Base-by-base conservation (phyloP, 2,113 vertebrate species). In the Cisticola juncidis region DNA sequence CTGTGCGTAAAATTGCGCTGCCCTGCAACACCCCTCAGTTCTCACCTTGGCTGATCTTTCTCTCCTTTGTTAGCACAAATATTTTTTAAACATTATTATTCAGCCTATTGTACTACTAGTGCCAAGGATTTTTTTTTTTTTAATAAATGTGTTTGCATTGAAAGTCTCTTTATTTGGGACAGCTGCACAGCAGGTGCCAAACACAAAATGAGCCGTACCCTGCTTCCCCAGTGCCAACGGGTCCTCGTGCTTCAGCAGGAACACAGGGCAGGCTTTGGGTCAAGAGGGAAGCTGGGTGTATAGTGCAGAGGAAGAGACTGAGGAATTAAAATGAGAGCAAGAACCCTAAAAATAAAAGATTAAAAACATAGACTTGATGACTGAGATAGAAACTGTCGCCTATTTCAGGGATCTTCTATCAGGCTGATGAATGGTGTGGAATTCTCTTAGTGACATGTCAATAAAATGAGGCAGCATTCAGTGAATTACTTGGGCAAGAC, bases 291-390 rank as follows among this genome's bases (percentile, higher is more conserved):
- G 13, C 36, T 61, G 54, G 16, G 38, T 35, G 9, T 9, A 3
- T 4, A 45, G 24, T 3, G 14, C 23, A 65, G 53, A 92, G n/a
- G 81, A 69, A 90, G 38, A 21, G 1, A 40, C 15, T 2, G 3
- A 20, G 42, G 38, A 83, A 54, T 47, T 66, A 15, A 71, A 58
- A 69, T 9, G 33, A 80, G 66, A 53, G 53, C 47, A 85, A 74
- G 56, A 91, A 47, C 47, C 44, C 70, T 90, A 65, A 91, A 95
- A 81, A 81, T 71, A 89, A 84, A 81, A 50, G 47, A 58, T 56
- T 64, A 40, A 89, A 81, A 92, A 2, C 47, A 47, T 57, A 48
- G 73, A 57, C 48, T 61, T 68, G 48, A 48, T 79, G 61, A 64
- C 48, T 54, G 73, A 76, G 48, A 64, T 31, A 60, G 90, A 91